Base-by-base conservation (phyloP, 2,113 vertebrate species). In the Menura novaehollandiae region DNA sequence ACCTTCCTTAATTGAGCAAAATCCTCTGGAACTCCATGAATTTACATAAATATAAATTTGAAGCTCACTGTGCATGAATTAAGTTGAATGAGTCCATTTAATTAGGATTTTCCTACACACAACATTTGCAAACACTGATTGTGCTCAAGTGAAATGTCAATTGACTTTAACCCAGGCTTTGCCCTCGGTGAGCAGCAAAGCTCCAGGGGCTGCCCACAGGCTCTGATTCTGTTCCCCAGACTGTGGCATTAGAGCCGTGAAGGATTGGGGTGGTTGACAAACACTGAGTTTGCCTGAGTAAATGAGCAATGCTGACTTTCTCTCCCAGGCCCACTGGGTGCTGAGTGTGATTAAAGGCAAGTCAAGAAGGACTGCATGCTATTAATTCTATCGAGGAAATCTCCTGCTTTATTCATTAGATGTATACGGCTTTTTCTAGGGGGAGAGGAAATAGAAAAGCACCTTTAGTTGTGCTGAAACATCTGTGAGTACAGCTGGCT, bases 401-500 rank as follows among this genome's bases (percentile, higher is more conserved):
- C 60, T 90, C 75, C 56, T 92, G 69, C 71, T 93, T 95, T 95
- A 96, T 97, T 93, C 86, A 95, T 95, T 77, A 67, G 79, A 59
- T 86, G 41, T 81, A 23, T 91, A 47, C 4, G 10, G 83, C 64
- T 86, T 86, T 75, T 92, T 93, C 67, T 56, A 75, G 49, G 86
- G 75, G 49, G 23, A 82, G 62, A 68, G 47, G 89, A 93, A 91
- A 91, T 58, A 89, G 83, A 89, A 90, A 87, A 95, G 62, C 79
- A 96, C 85, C 93, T 96, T 93, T 74, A 47, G 83, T 78, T 82
- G 64, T 71, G 75, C 79, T 92, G 72, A 64, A 93, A 94, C 93
- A 96, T 93, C 96, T 96, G 93, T 46, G 93, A 91, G 67, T 93
- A 32, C 91, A 96, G 94, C 93, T 96, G 91, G 64, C 73, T 89